These are phyloP conservation scores for Brachypteracias leptosomus DNA, from an alignment of 2,113 vertebrate genomes.

Conservation along the genomic window DNA sequence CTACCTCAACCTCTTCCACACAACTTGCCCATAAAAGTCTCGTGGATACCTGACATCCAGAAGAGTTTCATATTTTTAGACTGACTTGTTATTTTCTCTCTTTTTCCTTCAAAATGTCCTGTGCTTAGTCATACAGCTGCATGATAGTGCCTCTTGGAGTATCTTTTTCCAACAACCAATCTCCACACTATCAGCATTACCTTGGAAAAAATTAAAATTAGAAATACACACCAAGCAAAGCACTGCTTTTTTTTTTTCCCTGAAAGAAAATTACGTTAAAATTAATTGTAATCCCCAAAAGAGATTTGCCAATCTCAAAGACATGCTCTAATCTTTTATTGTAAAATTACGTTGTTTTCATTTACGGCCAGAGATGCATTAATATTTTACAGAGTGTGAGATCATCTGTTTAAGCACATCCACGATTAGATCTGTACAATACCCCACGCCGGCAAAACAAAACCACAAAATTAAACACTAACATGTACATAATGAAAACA, in stretches of 20 bases:
- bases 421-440: neutral
- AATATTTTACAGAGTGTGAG: slow-evolving; percentile 4
- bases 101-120: neutral
- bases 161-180: neutral
- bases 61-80: neutral
- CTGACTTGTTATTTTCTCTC: neutral
- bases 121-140: neutral
- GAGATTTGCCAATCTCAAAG: neutral
- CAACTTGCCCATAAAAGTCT: neutral
- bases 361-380: neutral
- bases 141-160: fast-evolving
- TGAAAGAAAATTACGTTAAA: neutral
- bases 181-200: neutral
- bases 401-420: neutral
- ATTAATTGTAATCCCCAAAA: neutral
- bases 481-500: neutral
- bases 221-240: neutral
- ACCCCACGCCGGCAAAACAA: neutral
- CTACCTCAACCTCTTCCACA: neutral
- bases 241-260: neutral
- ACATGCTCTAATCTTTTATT: neutral
- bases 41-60: neutral
- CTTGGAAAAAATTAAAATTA: neutral
- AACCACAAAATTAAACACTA: neutral
- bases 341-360: slow-evolving; percentile 16